Evolutionary conservation across 2,888 invertebrate species (phyloP), one percentile per base, ranked within the genome.

Genomic region (Melieria crassipennis): DNA sequence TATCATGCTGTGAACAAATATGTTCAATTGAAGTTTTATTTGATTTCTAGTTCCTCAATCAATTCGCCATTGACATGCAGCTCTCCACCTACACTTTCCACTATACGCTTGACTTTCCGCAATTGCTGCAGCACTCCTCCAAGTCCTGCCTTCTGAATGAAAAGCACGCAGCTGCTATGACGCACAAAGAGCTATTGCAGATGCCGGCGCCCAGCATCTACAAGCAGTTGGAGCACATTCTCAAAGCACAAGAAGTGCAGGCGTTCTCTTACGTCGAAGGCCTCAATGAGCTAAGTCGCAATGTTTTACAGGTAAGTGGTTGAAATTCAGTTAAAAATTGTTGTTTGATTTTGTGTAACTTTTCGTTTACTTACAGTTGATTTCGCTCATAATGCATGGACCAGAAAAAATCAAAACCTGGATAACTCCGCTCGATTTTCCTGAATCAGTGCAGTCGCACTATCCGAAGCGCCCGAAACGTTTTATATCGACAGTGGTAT

Each of bases 71-170:
- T 57, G 96, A 97, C 87, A 89, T 97, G 79, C 89, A 91, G 70
- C 87, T 94, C 69, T 88, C 89, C 1, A 87, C 89, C 45, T 97
- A 94, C 79, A 89, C 91, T 2, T 90, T 93, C 77, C 93, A 95
- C 84, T 98, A 98, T 83, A 93, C 94, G 89, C 87, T 93, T 75
- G 97, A 97, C 87, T 95, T 92, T 81, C 96, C 97, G 0, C 90
- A 91, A 77, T 88, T 93, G 52, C 78, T 79, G 10, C 81, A 83
- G n/a, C 79, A 79, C 46, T 79, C 79, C 0, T 70, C 76, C 0
- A 82, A 79, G 65, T 73, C 79, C 13, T 81, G 80, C 1, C 74
- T 80, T 68, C 79, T 87, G 60, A 87, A 88, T 0, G 88, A 89
- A 3, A 86, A 84, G 0, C 89, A 91, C 75, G 85, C 91, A 55